A percentile compares a stretch with the other conserved stretches of the same genome.
phyloP scores from a whole-genome alignment of 1,140 invertebrate species.

The Nylanderia fulva region DNA sequence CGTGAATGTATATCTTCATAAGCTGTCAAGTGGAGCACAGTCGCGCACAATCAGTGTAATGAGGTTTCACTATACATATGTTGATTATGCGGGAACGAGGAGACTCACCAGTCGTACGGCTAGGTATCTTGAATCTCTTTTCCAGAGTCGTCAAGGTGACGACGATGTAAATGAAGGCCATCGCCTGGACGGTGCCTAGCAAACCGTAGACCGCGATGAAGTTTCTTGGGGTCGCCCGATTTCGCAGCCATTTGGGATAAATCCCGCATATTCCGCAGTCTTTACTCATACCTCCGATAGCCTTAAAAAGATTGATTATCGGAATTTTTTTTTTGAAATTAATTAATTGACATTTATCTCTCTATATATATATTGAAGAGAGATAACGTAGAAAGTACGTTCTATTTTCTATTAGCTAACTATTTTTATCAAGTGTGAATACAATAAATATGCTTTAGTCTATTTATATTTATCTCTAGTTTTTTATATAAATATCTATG shows the following conservation, averaged over 20 bases:
- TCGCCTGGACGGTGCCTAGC: conserved; percentile 90
- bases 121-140: conserved; percentile 90
- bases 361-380: not conserved
- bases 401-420: no score
- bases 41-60: not conserved
- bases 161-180: conserved; percentile 90
- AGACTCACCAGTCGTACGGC: conserved; percentile 88
- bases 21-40: not conserved
- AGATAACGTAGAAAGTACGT: no score
- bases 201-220: conserved; percentile 89
- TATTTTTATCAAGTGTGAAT: no score
- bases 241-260: conserved; percentile 88
- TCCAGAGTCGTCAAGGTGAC: conserved; percentile 90
- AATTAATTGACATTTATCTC: not conserved
- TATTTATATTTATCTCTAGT: not conserved
- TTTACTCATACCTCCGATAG: conserved; percentile 78
- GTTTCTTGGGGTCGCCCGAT: conserved; percentile 87
- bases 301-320: conserved; percentile 61
- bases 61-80: not conserved
- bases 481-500: not conserved
- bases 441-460: no score
- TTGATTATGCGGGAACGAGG: not conserved
- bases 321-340: not conserved
- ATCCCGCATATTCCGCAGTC: conserved; percentile 88
- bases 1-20: not conserved